Conservation (phyloP, 1,140 invertebrate species). For the Bilobella aurantiaca region DNA sequence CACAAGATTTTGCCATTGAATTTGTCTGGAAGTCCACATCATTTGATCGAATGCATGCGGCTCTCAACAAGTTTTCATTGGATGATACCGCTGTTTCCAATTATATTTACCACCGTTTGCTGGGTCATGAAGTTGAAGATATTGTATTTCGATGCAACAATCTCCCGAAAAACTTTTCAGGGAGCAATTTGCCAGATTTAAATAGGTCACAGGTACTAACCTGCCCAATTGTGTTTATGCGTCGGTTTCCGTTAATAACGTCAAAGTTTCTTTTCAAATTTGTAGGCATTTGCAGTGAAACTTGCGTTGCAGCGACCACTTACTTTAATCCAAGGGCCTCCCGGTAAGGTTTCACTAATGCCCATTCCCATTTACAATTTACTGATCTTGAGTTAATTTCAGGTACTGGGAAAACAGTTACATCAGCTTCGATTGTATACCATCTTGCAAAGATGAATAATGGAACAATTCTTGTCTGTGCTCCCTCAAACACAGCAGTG, state of each 20-base stretch:
- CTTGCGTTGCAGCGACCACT: constrained; percentile 93
- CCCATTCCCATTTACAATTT: neutral
- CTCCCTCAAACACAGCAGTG: constrained; percentile 97
- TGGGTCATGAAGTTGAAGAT: constrained; percentile 96
- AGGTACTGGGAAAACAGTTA: constrained; percentile 97
- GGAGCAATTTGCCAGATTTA: constrained; percentile 91
- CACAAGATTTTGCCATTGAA: constrained; percentile 93
- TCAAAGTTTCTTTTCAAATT: constrained; percentile 9
- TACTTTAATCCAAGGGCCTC: constrained; percentile 79
- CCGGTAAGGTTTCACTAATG: constrained; percentile 17
- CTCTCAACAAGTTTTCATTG: constrained; percentile 88
- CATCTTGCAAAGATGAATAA: constrained; percentile 86
- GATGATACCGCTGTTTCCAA: constrained; percentile 92
- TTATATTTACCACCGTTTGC: constrained; percentile 91
- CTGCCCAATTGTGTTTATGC: too few relatives aligned
- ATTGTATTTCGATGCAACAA: constrained; percentile 75
- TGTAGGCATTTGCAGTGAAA: constrained; percentile 94
- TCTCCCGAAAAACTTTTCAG: constrained; percentile 93
- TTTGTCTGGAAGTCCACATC: constrained; percentile 99
- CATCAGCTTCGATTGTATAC: constrained; percentile 97
- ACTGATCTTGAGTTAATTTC: constrained; percentile 42
- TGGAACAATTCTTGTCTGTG: constrained; percentile 93
- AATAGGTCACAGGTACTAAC: constrained; percentile 85
- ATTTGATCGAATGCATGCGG: constrained; percentile 95
- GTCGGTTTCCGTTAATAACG: too few relatives aligned